Evolutionary conservation across 1,140 invertebrate species (phyloP).

Genomic region (Cardiocondyla obscurior): DNA sequence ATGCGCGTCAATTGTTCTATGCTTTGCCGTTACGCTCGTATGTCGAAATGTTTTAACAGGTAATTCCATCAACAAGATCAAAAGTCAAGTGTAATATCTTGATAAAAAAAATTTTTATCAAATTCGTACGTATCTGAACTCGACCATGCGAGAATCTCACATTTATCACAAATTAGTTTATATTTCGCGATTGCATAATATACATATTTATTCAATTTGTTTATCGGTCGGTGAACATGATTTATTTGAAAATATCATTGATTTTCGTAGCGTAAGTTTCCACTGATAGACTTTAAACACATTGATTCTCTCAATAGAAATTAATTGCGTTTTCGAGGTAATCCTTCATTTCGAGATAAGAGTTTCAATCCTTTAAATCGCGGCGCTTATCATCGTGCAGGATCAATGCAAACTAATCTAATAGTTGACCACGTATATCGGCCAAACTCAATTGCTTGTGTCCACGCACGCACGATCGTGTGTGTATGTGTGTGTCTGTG

Average conservation of each 20-base stretch:
- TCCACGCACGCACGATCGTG: constrained; percentile 15
- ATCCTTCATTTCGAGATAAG: constrained; percentile 26
- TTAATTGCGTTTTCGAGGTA: constrained; percentile 47
- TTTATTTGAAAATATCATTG: neutral
- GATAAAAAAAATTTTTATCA: constrained; percentile 7
- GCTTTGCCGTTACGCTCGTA: neutral
- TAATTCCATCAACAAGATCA: neutral
- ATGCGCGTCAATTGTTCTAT: neutral
- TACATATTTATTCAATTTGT: neutral
- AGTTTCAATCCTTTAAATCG: neutral
- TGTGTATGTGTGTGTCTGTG: no score
- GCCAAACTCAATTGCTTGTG: constrained; percentile 17
- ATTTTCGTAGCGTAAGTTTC: neutral
- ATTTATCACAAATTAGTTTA: neutral
- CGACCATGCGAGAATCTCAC: neutral
- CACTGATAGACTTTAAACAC: neutral
- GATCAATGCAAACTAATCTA: constrained; percentile 47
- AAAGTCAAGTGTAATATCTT: constrained; percentile 10
- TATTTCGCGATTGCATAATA: neutral
- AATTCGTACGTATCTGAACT: neutral
- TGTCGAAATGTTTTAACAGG: constrained; percentile 1
- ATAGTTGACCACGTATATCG: neutral
- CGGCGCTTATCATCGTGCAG: constrained; percentile 2
- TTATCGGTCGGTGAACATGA: neutral
- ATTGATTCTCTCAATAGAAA: neutral